Percentiles rank a stretch among this genome's conserved stretches.
These are phyloP conservation scores for Oenanthe oenanthe DNA, from an alignment of 2,113 vertebrate species.

Conservation along the genomic window DNA sequence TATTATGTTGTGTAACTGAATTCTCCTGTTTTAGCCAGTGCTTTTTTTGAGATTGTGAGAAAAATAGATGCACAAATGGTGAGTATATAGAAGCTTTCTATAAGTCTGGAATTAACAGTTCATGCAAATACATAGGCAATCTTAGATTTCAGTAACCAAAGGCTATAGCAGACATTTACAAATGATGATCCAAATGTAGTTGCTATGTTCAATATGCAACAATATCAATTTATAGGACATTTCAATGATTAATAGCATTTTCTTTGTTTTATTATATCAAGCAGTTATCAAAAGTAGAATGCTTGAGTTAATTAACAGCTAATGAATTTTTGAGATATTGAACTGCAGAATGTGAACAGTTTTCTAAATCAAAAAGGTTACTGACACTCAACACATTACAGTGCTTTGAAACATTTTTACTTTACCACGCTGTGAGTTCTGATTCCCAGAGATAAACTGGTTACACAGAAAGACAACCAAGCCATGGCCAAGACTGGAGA, in stretches of 20 bases:
- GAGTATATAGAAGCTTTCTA: background rate
- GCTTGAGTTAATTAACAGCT: conserved; percentile 18
- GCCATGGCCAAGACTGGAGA: background rate
- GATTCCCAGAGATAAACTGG: background rate
- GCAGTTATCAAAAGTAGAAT: background rate
- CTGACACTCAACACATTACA: background rate
- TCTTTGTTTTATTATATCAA: conserved; percentile 13
- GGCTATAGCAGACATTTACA: background rate
- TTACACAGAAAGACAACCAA: background rate
- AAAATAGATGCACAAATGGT: background rate
- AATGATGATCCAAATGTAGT: background rate
- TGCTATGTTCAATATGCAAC: background rate
- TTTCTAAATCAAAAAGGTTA: background rate
- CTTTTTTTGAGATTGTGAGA: background rate
- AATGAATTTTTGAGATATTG: conserved; percentile 2
- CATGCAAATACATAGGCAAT: background rate
- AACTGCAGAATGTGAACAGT: background rate
- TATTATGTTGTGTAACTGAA: background rate
- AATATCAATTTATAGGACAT: background rate
- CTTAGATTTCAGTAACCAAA: background rate
- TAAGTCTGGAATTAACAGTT: background rate
- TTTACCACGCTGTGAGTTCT: background rate
- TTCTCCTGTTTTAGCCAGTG: background rate
- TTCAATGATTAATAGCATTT: conserved; percentile 12
- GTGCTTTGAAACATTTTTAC: background rate